Base-by-base conservation (phyloP, 2,888 invertebrate genomes). In the Mimas tiliae region DNA sequence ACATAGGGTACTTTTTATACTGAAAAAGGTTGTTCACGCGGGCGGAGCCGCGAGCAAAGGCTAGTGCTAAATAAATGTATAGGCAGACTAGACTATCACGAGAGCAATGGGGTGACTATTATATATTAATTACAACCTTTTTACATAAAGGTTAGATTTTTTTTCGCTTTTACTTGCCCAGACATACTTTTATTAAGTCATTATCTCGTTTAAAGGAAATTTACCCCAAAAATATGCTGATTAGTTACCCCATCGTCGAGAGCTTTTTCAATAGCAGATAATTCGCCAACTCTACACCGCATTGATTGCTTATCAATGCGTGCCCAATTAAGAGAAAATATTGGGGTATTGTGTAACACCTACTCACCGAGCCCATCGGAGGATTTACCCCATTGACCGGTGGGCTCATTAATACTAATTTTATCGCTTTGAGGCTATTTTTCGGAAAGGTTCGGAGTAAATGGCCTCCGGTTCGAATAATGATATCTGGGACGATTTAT, bases 351-450 rank as follows among this genome's bases (percentile, higher is more conserved):
- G 58, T 58, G 58, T 19, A 38, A 19, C 38, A 38, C 58, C 42
- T 42, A 38, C 58, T 42, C 27, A 7, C 6, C 2, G 0, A 19
- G 19, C 9, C 42, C 27, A 2, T 52, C 14, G 52, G 16, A 19
- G 42, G 38, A 6, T 19, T 16, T 42, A 42, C 55, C 55, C 58
- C 42, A 58, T 58, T 42, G 58, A 42, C 58, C 58, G 21, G 42
- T 42, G 42, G 52, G 58, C 58, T 42, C 58, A 58, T 58, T 58
- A 58, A 58, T 58, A 58, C 58, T 58, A 58, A 58, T 58, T 58
- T 58, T 58, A 58, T 42, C 58, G 58, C 58, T 58, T 58, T 58
- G 58, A 58, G 58, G 58, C 12, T 58, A 42, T 58, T 58, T 58
- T 58, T 58, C 58, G 42, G 19, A 58, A 58, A 58, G 58, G 58